Evolutionary conservation across 2,888 invertebrate species (phyloP).

Genomic region (Acleris cristana): DNA sequence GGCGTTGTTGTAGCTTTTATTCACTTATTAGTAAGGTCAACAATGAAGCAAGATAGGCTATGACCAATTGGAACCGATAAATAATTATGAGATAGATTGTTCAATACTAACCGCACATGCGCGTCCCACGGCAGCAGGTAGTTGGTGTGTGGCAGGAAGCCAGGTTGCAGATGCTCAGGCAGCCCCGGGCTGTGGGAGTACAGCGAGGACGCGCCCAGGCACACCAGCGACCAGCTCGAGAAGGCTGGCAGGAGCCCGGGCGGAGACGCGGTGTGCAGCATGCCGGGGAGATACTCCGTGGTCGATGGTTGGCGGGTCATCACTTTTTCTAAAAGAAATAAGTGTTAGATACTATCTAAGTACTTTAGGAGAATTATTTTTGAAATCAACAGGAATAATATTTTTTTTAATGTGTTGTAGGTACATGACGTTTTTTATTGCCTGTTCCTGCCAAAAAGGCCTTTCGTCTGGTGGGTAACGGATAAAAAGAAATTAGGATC

Average conservation of each 20-base stretch:
- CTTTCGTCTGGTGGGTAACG: too few species aligned
- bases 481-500: too few species aligned
- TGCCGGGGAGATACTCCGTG: constrained; percentile 95
- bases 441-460: too few species aligned
- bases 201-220: constrained; percentile 94
- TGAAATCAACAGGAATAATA: too few species aligned
- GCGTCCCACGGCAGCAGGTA: constrained; percentile 97
- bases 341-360: background rate
- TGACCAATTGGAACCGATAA: too few species aligned
- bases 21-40: too few species aligned
- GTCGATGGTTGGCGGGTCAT: constrained; percentile 90
- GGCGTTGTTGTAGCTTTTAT: too few species aligned
- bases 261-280: constrained; percentile 93
- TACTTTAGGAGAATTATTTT: background rate
- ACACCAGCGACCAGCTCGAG: constrained; percentile 95
- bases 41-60: too few species aligned
- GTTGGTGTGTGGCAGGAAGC: constrained; percentile 94
- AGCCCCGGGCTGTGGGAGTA: constrained; percentile 95
- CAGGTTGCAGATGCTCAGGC: constrained; percentile 93
- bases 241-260: constrained; percentile 91
- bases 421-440: too few species aligned
- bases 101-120: constrained; percentile 60
- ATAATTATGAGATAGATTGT: too few species aligned
- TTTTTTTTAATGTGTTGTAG: too few species aligned
- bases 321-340: constrained; percentile 75